Evolutionary conservation across 2,888 invertebrate species (phyloP), one percentile per base, ranked within the genome.

Genomic region (Lycaena phlaeas): DNA sequence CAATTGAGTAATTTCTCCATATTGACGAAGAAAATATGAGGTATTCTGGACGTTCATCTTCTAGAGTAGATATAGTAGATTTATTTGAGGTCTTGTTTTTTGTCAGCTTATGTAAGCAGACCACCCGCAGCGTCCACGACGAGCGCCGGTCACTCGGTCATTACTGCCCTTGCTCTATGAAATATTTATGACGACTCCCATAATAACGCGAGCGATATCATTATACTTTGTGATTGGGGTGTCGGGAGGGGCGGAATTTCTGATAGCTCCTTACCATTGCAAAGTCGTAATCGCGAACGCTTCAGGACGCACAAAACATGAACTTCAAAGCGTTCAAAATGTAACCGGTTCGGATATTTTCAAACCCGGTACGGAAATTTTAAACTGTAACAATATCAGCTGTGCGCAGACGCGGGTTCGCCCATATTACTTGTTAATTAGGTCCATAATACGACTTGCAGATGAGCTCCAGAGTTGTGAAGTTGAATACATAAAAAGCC

Each of bases 381-480:
- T 51, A 50, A 50, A 54, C 31, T 25, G 31, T 27, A 45, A 50
- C 40, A 47, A 38, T 44, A 47, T 40, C 53, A 54, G 51, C 68
- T 68, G 66, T 71, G 82, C 82, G 81, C 81, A 79, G 79, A 66
- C 84, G 84, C 85, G 84, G 67, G 64, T 87, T 87, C 87, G 88
- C 68, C 91, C 91, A 90, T 91, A 92, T 91, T 91, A 92, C 92
- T 92, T 92, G 92, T 91, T 92, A 92, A 92, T 92, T 92, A 92
- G 92, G 89, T 90, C 89, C 90, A 91, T 90, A 91, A 91, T 92
- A 91, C 89, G 92, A 92, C 91, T 92, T 92, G 91, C 92, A 92
- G 92, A 92, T 92, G 92, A 92, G 91, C 85, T 81, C 82, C 85
- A 64, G 85, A 87, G 86, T 87, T 86, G 82, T 78, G 74, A 87